Evolutionary conservation across 2,888 invertebrate species (phyloP).

Genomic region (Pseudoips prasinana): DNA sequence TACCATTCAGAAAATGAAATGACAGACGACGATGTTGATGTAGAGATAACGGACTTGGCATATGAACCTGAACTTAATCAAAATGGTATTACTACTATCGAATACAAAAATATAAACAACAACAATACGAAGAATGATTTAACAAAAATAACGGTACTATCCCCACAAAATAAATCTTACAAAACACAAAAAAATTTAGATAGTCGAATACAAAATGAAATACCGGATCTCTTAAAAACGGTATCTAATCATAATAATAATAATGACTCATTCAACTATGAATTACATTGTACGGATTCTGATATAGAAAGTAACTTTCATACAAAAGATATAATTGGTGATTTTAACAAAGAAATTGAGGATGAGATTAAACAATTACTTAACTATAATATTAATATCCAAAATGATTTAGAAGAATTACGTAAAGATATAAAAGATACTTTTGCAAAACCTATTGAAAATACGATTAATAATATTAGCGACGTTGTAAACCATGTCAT

Average conservation of each 20-base stretch:
- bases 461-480: slow-evolving; percentile 76
- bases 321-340: slow-evolving; percentile 77
- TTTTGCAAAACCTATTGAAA: slow-evolving; percentile 74
- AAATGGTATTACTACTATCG: slow-evolving; percentile 33
- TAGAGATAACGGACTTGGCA: slow-evolving; percentile 59
- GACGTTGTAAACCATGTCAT: slow-evolving; percentile 78
- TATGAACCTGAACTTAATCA: slow-evolving; percentile 49
- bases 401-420: slow-evolving; percentile 72
- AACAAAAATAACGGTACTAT: slow-evolving; percentile 32
- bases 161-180: slow-evolving; percentile 30
- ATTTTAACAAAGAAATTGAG: slow-evolving; percentile 83
- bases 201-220: slow-evolving; percentile 52
- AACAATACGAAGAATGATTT: slow-evolving; percentile 49
- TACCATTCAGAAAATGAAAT: slow-evolving; percentile 79
- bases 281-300: slow-evolving; percentile 57
- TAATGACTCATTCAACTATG: slow-evolving; percentile 45
- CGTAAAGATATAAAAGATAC: slow-evolving; percentile 76
- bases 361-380: slow-evolving; percentile 79
- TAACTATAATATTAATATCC: slow-evolving; percentile 72
- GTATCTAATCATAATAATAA: slow-evolving; percentile 64
- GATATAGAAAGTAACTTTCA: slow-evolving; percentile 76
- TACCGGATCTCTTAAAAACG: slow-evolving; percentile 72
- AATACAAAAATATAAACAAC: slow-evolving; percentile 59
- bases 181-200: slow-evolving; percentile 37
- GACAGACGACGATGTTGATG: slow-evolving; percentile 74